Evolutionary conservation across 2,797 vertebrate species (phyloP).

Genomic region (Loris lydekkerianus): DNA sequence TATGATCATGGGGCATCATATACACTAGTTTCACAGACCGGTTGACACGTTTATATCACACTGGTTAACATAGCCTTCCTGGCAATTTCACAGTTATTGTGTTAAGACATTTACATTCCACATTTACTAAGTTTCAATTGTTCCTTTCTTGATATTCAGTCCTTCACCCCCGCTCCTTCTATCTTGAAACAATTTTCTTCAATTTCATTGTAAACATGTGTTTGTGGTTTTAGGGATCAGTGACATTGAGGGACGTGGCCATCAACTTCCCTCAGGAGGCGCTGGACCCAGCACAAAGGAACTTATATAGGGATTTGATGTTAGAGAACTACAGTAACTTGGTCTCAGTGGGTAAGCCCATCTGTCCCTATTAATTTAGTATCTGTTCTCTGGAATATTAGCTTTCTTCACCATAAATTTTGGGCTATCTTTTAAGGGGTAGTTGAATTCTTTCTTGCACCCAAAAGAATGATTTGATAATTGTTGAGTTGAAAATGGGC

Average conservation of each 20-base stretch:
- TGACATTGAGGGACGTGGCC: background rate
- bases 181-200: background rate
- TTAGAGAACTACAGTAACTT: constrained; percentile 49
- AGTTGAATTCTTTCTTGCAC: background rate
- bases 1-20: too few species aligned
- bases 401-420: background rate
- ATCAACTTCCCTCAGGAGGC: background rate
- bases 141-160: background rate
- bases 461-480: background rate
- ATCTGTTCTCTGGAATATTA: background rate
- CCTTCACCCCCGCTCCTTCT: background rate
- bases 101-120: too few species aligned
- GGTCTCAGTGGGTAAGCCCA: constrained; percentile 26
- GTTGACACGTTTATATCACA: too few species aligned
- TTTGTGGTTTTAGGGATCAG: constrained; percentile 27
- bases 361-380: background rate
- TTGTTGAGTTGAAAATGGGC: background rate
- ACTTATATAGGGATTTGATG: constrained; percentile 57
- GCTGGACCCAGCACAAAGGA: constrained; percentile 1
- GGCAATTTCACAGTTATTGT: too few species aligned
- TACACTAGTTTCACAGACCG: too few species aligned
- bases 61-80: too few species aligned
- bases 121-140: background rate
- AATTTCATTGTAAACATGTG: background rate
- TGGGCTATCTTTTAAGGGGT: background rate